Conservation (phyloP, 2,113 vertebrate species). For the Elephantulus edwardii region DNA sequence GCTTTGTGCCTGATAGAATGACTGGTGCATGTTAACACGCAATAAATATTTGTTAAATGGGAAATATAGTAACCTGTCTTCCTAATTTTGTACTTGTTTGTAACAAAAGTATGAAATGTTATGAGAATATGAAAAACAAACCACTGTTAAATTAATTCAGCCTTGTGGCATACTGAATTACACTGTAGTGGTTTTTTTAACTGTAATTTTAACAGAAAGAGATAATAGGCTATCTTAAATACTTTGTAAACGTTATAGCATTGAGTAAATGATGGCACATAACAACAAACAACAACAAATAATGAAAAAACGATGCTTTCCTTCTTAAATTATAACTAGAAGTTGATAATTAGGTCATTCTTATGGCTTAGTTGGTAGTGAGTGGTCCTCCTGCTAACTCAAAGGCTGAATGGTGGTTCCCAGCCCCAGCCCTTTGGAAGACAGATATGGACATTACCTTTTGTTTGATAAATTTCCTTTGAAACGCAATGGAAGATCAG, state of each 20-base stretch:
- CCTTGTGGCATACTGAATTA: background rate
- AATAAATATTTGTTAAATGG: slow-evolving; percentile 37
- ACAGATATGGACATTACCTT: too few species aligned
- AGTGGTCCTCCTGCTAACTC: too few species aligned
- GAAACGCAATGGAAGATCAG: too few species aligned
- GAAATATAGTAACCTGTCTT: background rate
- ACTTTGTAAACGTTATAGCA: slow-evolving; percentile 21
- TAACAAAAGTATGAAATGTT: slow-evolving; percentile 20
- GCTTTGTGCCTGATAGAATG: background rate
- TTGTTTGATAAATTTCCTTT: too few species aligned
- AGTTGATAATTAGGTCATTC: too few species aligned
- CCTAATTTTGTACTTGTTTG: slow-evolving; percentile 13
- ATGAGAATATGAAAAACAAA: background rate
- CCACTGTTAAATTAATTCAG: background rate
- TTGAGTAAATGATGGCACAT: slow-evolving; percentile 38
- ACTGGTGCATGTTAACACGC: slow-evolving; percentile 4
- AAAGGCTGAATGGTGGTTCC: too few species aligned
- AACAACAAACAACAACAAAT: too few species aligned
- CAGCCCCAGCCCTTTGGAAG: too few species aligned
- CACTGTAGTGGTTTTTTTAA: background rate
- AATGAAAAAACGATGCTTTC: slow-evolving; percentile 3
- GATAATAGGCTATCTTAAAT: slow-evolving; percentile 3
- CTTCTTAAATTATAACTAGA: slow-evolving; percentile 26
- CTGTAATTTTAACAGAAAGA: background rate
- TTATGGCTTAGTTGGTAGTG: too few species aligned